Conservation (phyloP, 1,140 invertebrate species). For the Hyles euphorbiae region DNA sequence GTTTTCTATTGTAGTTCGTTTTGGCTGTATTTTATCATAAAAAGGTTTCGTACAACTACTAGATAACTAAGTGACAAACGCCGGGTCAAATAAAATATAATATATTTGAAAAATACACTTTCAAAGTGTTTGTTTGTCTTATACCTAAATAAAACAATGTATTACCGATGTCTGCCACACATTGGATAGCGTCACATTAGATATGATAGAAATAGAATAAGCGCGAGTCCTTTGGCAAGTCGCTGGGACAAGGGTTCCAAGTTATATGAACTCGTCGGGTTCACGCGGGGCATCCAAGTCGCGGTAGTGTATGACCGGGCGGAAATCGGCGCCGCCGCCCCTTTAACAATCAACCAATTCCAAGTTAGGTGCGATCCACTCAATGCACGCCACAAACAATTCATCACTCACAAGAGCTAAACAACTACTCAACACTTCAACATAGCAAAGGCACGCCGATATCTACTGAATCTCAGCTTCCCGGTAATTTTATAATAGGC, state of each 20-base stretch:
- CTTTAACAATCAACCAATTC: slow-evolving; percentile 75
- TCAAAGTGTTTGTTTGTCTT: not conserved
- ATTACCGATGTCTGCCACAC: not conserved
- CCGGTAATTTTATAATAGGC: slow-evolving; percentile 27
- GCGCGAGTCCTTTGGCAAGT: slow-evolving; percentile 27
- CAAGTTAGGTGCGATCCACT: slow-evolving; percentile 25
- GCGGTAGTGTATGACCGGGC: slow-evolving; percentile 92
- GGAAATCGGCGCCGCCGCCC: slow-evolving; percentile 84
- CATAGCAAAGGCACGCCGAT: not conserved
- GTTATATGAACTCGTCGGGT: slow-evolving; percentile 87
- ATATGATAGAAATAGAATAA: not conserved
- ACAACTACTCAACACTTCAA: not conserved
- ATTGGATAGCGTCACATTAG: too few relatives aligned
- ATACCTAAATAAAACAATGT: slow-evolving; percentile 5
- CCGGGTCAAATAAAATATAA: not conserved
- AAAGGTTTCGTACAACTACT: too few relatives aligned
- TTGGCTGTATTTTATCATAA: too few relatives aligned
- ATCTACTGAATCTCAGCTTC: slow-evolving; percentile 52
- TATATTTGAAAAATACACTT: slow-evolving; percentile 8
- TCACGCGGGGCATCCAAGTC: slow-evolving; percentile 94
- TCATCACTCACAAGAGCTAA: not conserved
- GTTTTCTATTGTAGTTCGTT: too few relatives aligned
- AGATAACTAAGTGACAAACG: not conserved
- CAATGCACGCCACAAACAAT: slow-evolving; percentile 18
- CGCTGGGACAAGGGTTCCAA: slow-evolving; percentile 13